Base-by-base conservation (phyloP, 2,113 vertebrate genomes). In the Pterocles orientalis region DNA sequence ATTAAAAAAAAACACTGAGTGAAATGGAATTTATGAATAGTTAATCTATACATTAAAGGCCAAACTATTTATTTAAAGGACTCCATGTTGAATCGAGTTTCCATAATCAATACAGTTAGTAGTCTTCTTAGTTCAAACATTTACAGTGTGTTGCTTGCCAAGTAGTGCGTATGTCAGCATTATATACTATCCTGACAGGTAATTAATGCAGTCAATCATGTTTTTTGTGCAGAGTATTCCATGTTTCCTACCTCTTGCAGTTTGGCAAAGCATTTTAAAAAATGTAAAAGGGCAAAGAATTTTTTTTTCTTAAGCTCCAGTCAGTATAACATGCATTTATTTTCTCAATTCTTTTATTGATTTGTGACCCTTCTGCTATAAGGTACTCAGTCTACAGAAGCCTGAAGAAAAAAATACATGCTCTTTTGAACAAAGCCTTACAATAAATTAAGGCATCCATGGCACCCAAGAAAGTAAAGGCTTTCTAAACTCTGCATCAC, bases 181-280 rank as follows among this genome's bases (percentile, higher is more conserved):
- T 69, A 53, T 0, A 0, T 9, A 41, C 31, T 53, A 15, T 53
- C 45, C 53, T 2, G 1, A 9, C 76, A 68, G 31, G 43, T 60
- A 29, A 72, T 47, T 64, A 64, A 79, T 14, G 41, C 34, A 9
- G 8, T 9, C 13, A 26, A 8, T 20, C 5, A 0, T 4, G 1
- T 3, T 33, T 56, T 66, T 56, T n/a, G 68, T 31, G 41, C 43
- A 71, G 10, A 53, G 3, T 64, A 31, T 53, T 62, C 57, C 65
- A 78, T 8, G n/a, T 41, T 85, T 71, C 23, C 28, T 18, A 61
- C 7, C 17, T 50, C 51, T 36, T 41, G 23, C 21, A 47, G 21
- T 50, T 31, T 14, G 25, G 8, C 28, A 51, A 62, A 84, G 64
- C 15, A 29, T 36, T 7, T 62, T 64, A 7, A 5, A 43, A 88